phyloP scores from a whole-genome alignment of 2,888 invertebrate genomes.

The Hydropsyche betteni region DNA sequence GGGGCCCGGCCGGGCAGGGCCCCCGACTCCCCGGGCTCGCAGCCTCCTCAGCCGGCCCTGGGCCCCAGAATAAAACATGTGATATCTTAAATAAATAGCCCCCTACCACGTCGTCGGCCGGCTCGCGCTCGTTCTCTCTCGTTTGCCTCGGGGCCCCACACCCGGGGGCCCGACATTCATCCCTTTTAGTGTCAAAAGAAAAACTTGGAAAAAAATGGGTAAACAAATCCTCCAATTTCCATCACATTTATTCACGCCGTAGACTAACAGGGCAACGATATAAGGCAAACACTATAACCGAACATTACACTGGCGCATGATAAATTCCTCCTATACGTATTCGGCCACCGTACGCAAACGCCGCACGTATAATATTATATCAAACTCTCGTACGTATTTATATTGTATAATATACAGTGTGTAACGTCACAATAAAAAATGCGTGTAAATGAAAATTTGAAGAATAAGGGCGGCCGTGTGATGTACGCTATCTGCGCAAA shows the following conservation, averaged over 20 bases:
- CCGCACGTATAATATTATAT: background rate
- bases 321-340: conserved; percentile 38
- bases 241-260: conserved; percentile 64
- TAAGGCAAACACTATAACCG: conserved; percentile 41
- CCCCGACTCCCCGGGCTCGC: background rate
- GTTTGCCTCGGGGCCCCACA: conserved; percentile 27
- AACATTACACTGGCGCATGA: conserved; percentile 36
- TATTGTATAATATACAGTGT: conserved; percentile 1
- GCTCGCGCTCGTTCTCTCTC: background rate
- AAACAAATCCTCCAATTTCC: conserved; percentile 70
- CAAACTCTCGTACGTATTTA: background rate
- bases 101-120: conserved; percentile 49
- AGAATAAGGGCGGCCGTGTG: background rate
- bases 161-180: conserved; percentile 49
- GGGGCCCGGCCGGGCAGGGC: conserved; percentile 12
- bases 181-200: conserved; percentile 68
- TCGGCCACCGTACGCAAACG: conserved; percentile 17
- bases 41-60: conserved; percentile 17
- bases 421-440: conserved; percentile 7
- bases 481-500: conserved; percentile 13
- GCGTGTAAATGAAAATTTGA: conserved; percentile 5
- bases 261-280: conserved; percentile 36
- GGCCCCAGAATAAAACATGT: conserved; percentile 55
- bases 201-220: conserved; percentile 65
- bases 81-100: conserved; percentile 68